Evolutionary conservation across 2,888 invertebrate genomes (phyloP), one percentile per base, ranked within the genome.

Genomic region (Glyphotaelius pellucidus): DNA sequence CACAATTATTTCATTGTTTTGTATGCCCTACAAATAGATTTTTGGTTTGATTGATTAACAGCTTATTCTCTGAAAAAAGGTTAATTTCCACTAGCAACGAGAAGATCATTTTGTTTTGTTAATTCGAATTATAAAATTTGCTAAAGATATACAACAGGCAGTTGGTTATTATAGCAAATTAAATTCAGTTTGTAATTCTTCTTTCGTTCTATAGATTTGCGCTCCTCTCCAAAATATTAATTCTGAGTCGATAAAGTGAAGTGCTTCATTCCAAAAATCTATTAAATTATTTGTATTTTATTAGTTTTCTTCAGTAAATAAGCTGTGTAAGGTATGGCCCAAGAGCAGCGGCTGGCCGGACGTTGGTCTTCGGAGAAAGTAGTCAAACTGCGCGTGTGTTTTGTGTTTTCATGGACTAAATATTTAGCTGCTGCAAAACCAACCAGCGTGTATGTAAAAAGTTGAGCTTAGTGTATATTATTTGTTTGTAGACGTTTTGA

Each of bases 261-360:
- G 87, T 83, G 80, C 79, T 91, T 89, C 91, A 89, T 91, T 89
- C 91, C 91, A 91, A 88, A 91, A 88, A 88, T 91, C 87, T 91
- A 91, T 80, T 30, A 81, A 67, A 81, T 81, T 38, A 67, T 31
- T 80, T 87, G 88, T 91, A 91, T 80, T 47, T 81, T 88, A 90
- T 90, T 90, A 86, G 47, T 91, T 91, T 87, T 91, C 80, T 88
- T 67, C 88, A 80, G n/a, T 79, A 80, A 85, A 85, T 25, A 38
- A n/a, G 52, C 52, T 67, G 25, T 25, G 52, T 67, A 67, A 67
- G 19, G 52, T 67, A 19, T 67, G 67, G 67, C 67, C 67, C 67
- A n/a, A 67, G 42, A 30, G 85, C 35, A 32, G 35, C 25, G 85
- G 85, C 85, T 5, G 85, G 32, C 14, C 84, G 25, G 84, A 25